Evolutionary conservation across 2,888 invertebrate species (phyloP).

Genomic region (Altica lythri): DNA sequence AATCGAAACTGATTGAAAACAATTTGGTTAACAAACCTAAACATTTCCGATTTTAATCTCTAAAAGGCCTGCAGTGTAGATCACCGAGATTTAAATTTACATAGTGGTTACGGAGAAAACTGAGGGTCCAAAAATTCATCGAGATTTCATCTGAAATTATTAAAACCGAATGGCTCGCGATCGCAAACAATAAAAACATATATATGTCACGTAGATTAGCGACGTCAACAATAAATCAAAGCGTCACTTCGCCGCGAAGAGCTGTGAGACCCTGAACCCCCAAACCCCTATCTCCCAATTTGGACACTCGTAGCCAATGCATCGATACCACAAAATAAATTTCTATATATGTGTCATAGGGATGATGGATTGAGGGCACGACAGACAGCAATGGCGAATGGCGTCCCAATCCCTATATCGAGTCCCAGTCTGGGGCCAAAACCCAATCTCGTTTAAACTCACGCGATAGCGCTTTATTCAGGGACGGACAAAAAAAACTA

Average conservation of each 20-base stretch:
- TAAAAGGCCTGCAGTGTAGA: background rate
- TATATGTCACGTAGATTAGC: slow-evolving; percentile 59
- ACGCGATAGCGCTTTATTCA: slow-evolving; percentile 43
- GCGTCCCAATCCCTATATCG: slow-evolving; percentile 29
- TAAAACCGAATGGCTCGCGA: slow-evolving; percentile 47
- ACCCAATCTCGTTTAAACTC: slow-evolving; percentile 19
- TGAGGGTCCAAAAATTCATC: slow-evolving; percentile 17
- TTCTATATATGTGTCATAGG: slow-evolving; percentile 55
- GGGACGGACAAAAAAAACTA: slow-evolving; percentile 11
- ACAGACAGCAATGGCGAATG: slow-evolving; percentile 52
- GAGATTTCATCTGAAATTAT: slow-evolving; percentile 29
- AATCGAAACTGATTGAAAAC: too few relatives aligned
- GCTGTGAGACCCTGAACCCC: slow-evolving; percentile 28
- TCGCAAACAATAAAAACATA: slow-evolving; percentile 58
- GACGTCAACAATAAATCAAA: slow-evolving; percentile 59
- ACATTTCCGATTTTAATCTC: background rate
- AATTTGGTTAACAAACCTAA: too few relatives aligned
- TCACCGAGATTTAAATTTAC: background rate
- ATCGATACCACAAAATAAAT: slow-evolving; percentile 57
- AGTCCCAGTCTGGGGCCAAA: too few relatives aligned
- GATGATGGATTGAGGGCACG: slow-evolving; percentile 55
- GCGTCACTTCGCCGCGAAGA: slow-evolving; percentile 55
- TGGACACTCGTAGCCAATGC: slow-evolving; percentile 46
- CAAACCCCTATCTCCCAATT: slow-evolving; percentile 26
- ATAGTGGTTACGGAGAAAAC: slow-evolving; percentile 4